Evolutionary conservation across 1,140 invertebrate species (phyloP), one percentile per base, ranked within the genome.

Genomic region (Thereuonema tuberculata): DNA sequence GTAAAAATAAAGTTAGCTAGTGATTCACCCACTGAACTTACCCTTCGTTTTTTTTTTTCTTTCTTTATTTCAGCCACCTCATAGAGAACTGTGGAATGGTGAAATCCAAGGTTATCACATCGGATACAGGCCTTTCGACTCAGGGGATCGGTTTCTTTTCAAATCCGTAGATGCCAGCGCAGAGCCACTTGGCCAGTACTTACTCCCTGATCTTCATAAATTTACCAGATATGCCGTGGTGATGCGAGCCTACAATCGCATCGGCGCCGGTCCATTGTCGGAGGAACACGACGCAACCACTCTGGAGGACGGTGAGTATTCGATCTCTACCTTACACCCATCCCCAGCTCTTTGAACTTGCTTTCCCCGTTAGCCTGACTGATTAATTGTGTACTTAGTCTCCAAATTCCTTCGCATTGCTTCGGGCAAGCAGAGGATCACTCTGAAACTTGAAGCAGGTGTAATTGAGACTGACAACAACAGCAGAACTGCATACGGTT

Each of bases 251-350:
- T 75, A 68, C 62, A 75, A 75, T 58, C 62, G 63, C 1, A 70
- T 74, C 59, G 78, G 78, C 1, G 69, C 72, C 15, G 88, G 89
- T 26, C 89, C 89, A 1, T 73, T 84, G 0, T 86, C 85, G 0
- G 82, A 86, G 50, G 82, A 85, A 47, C 75, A 82, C 0, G 76
- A 80, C 0, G 83, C 84, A 0, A 83, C 86, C 67, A 90, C 87
- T 17, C 75, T 87, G 68, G 85, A 88, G 72, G 86, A 87, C 70
- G 85, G 86, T 86, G 69, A 77, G 69, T 59, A 46, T 47, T 12
- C 20, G 31, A n/a, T n/a, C n/a, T n/a, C n/a, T 31, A 21, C 57
- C n/a, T 14, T 46, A 46, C 43, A 46, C 43, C 14, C 14, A 46
- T 46, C 43, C 14, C n/a, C n/a, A 46, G 14, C n/a, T 14, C n/a